Evolutionary conservation across 2,888 invertebrate genomes (phyloP), one percentile per base, ranked within the genome.

Genomic region (Eilema sororculum): DNA sequence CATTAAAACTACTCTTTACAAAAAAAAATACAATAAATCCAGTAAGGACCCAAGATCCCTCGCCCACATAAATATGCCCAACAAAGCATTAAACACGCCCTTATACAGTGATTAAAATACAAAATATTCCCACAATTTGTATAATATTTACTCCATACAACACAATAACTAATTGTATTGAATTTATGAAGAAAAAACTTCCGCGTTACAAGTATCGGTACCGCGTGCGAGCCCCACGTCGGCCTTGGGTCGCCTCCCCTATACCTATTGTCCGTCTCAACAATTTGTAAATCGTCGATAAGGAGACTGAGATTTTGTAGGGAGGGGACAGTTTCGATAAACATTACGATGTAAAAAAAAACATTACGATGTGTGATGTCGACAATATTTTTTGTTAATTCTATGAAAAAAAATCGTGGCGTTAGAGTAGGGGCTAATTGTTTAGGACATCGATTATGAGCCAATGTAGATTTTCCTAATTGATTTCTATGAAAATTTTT

Each of bases 261-360:
- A 86, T 85, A 73, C 73, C 87, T 84, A 89, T 89, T 89, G 89
- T 88, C 81, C 85, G 85, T 83, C 79, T 76, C 77, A 75, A 84
- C 86, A 84, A 90, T 90, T 91, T 89, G 86, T 91, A 88, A 91
- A 91, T 87, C 86, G 86, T 83, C 79, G 85, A 87, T 87, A 89
- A 88, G 81, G 78, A 85, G 78, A 71, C 79, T 68, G 78, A 86
- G 87, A 88, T 89, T 86, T 76, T 67, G 37, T 84, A 89, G 85
- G 71, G 87, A 85, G 76, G 88, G 33, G 77, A 65, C 10, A 22
- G 9, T 63, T 20, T 72, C 72, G 72, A 72, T 66, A 67, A 63
- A 63, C 60, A 13, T n/a, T 5, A 20, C 6, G 3, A 20, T 46
- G 20, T 57, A 12, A 5, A 3, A 57, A 12, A 57, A 12, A 24